Base-by-base conservation (phyloP, 1,140 invertebrate species). In the Holotrichia oblita region DNA sequence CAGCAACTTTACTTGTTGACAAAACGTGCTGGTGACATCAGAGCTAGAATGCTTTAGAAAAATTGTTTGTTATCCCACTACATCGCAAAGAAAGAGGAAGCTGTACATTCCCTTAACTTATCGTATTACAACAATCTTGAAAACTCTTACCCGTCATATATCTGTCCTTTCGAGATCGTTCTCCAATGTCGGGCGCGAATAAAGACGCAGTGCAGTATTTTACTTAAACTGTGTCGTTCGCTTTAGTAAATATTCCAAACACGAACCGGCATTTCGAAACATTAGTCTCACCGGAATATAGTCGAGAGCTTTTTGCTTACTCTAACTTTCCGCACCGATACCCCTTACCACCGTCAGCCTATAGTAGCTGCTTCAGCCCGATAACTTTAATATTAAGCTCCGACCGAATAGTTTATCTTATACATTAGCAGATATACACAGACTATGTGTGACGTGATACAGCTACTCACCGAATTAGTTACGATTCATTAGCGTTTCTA, bases 161-260 rank as follows among this genome's bases (percentile, higher is more conserved):
- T 9, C 14, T 55, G n/a, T 55, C 17, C 17, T 55, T 55, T 14
- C 17, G n/a, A 17, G n/a, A n/a, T 17, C 48, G 14, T 17, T 17
- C 6, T 17, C 48, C 17, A 55, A 55, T 55, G 14, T 17, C 2
- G 6, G 17, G 17, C 12, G 6, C 0, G 48, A n/a, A 6, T n/a
- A 55, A 69, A 69, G 61, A 69, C 61, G 61, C 61, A 69, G 61
- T 69, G 61, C 61, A 69, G 61, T 69, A 69, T 69, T 69, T 69
- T 69, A 27, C 61, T 69, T 69, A 69, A 55, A 69, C 61, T 6
- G 61, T 69, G 22, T 69, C 61, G 61, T 69, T 10, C 61, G 48
- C 61, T 69, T 69, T 34, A 69, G 61, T 69, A 69, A 69, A 69
- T 69, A 69, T 69, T 69, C 61, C 22, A 69, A 69, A 69, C 61